These are phyloP conservation scores for Acleris sparsana DNA, from an alignment of 2,888 invertebrate species.

Conservation along the genomic window DNA sequence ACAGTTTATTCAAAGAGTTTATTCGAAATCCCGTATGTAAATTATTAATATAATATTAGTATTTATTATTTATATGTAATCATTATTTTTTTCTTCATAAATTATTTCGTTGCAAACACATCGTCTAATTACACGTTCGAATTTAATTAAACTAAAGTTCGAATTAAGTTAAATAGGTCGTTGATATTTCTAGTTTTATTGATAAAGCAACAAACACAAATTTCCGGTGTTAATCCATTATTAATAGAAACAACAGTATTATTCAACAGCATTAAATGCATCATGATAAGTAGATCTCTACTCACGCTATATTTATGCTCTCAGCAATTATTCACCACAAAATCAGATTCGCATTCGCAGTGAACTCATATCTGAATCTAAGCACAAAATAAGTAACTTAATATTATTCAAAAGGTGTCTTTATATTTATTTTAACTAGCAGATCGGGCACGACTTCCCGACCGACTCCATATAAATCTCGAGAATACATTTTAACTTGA, in stretches of 20 bases:
- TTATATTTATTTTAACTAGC: constrained; percentile 76
- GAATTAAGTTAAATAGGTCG: neutral
- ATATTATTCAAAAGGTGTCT: constrained; percentile 62
- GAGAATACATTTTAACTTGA: constrained; percentile 51
- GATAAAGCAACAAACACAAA: neutral
- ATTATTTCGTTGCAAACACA: too few relatives aligned
- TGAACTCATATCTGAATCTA: constrained; percentile 51
- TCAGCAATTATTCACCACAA: constrained; percentile 51
- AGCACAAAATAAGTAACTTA: constrained; percentile 46
- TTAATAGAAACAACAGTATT: constrained; percentile 15
- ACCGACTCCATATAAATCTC: constrained; percentile 69
- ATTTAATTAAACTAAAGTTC: too few relatives aligned
- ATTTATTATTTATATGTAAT: too few relatives aligned
- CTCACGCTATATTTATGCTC: constrained; percentile 29
- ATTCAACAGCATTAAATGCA: constrained; percentile 25
- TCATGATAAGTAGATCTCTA: constrained; percentile 24
- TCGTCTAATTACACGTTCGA: too few relatives aligned
- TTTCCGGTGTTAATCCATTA: neutral
- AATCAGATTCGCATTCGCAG: constrained; percentile 58
- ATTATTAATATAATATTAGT: too few relatives aligned
- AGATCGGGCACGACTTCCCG: constrained; percentile 77
- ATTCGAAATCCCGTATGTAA: too few relatives aligned
- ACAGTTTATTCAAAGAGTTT: too few relatives aligned
- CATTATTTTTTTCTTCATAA: too few relatives aligned
- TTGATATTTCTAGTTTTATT: neutral